Base-by-base conservation (phyloP, 2,888 invertebrate genomes). In the Ptychoptera albimana region DNA sequence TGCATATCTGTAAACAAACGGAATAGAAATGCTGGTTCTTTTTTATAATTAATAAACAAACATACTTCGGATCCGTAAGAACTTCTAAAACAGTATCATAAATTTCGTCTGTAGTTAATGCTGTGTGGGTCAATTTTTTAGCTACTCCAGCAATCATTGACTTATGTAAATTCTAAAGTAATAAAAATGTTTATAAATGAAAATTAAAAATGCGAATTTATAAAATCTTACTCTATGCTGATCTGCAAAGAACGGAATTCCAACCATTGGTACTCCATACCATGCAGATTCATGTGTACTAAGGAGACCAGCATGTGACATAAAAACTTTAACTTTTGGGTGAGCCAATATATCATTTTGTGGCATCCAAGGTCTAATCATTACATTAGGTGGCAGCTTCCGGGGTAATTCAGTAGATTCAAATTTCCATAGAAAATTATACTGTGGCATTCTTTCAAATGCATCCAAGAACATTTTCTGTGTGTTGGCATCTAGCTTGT, bases 291-390 rank as follows among this genome's bases (percentile, higher is more conserved):
- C 63, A 9, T 57, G 56, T 0, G 57, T 48, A 14, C 56, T 57
- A 9, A 63, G 50, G 8, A 57, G 56, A 12, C 62, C 63, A 14
- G 54, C 56, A 48, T 61, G 60, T 1, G 57, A 57, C 2, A 63
- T 46, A 37, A 61, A 58, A 0, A 52, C 57, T 41, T 55, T 60
- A 0, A 57, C 34, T 34, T 53, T 54, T 1, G 55, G 46, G 42
- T 55, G 50, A 30, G 55, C 61, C 57, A 41, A 51, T 40, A 73
- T 56, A 50, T 71, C 71, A 44, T 61, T 64, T 48, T 73, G 72
- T 0, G 72, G 70, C 31, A 70, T 48, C 71, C 72, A 73, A 29
- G 63, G 59, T 42, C 52, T 57, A 2, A 66, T 50, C 49, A 65
- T 54, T 0, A 74, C 56, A 52, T 73, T 72, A 7, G 53, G 45